Evolutionary conservation across 2,797 vertebrate genomes (phyloP).

Genomic region (Graptemys geographica): DNA sequence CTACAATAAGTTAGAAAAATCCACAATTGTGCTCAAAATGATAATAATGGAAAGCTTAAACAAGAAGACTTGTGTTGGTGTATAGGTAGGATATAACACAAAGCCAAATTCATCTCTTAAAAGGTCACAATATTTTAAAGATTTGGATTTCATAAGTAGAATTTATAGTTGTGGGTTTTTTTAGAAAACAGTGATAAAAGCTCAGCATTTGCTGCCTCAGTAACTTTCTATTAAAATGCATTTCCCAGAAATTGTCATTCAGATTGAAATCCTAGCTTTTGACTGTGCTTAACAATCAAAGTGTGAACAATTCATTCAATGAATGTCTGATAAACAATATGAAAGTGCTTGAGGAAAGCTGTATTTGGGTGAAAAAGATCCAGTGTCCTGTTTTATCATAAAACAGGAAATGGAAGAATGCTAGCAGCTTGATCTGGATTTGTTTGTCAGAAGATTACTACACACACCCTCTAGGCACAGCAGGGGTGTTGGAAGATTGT

Average conservation of each 20-base stretch:
- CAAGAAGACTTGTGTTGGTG: background rate
- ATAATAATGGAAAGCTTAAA: background rate
- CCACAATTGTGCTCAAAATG: background rate
- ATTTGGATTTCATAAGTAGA: constrained; percentile 47
- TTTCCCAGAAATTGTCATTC: constrained; percentile 79
- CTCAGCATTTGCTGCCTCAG: constrained; percentile 57
- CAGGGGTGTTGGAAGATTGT: constrained; percentile 62
- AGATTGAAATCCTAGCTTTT: constrained; percentile 73
- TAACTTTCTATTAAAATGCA: constrained; percentile 76
- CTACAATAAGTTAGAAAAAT: background rate
- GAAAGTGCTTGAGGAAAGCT: constrained; percentile 43
- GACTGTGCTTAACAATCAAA: constrained; percentile 75
- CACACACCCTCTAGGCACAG: constrained; percentile 18
- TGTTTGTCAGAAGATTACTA: constrained; percentile 49
- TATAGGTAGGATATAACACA: background rate
- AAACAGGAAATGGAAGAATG: constrained; percentile 57
- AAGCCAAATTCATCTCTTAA: background rate
- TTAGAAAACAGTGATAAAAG: constrained; percentile 58
- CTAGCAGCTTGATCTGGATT: constrained; percentile 58
- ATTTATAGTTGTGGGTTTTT: constrained; percentile 19
- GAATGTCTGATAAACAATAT: constrained; percentile 53
- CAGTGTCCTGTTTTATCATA: constrained; percentile 29
- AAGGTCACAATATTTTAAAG: constrained; percentile 44
- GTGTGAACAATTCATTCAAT: constrained; percentile 74
- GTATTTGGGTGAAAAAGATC: constrained; percentile 39